These are phyloP conservation scores for Sinocyclocheilus rhinocerous DNA, from an alignment of 2,113 vertebrate genomes.

Conservation along the genomic window DNA sequence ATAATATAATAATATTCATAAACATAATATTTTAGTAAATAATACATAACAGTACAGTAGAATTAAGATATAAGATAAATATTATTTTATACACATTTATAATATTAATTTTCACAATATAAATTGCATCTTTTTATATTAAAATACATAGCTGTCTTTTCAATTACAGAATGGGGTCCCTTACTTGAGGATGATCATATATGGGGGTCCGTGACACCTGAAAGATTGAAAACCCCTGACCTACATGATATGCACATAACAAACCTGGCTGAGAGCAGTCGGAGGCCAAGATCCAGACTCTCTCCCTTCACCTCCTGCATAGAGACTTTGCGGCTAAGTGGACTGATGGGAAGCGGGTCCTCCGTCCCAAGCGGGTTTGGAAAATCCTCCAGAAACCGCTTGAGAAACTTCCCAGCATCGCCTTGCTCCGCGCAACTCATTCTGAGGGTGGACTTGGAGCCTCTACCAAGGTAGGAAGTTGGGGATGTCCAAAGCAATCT, in stretches of 20 bases:
- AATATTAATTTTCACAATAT: not conserved
- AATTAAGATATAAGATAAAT: not conserved
- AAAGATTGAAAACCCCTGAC: not conserved
- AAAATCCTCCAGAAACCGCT: conserved; percentile 76
- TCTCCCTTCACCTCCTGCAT: conserved; percentile 81
- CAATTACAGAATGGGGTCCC: not conserved
- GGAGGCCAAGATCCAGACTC: conserved; percentile 76
- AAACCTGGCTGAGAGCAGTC: conserved; percentile 69
- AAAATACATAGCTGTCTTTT: not conserved
- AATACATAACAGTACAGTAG: not conserved
- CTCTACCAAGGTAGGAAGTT: not conserved
- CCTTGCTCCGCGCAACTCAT: conserved; percentile 59
- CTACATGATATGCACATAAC: conserved; percentile 4
- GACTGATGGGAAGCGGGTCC: conserved; percentile 71
- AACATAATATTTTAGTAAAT: not conserved
- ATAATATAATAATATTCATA: not conserved
- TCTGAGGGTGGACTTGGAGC: not conserved
- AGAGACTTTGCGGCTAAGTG: conserved; percentile 69
- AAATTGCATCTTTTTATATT: not conserved
- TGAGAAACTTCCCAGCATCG: conserved; percentile 69
- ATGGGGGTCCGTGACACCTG: not conserved
- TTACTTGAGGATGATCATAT: not conserved
- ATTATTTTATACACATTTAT: not conserved
- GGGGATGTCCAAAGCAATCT: not conserved
- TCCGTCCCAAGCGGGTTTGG: conserved; percentile 72